These are phyloP conservation scores for Latrodectus elegans DNA, from an alignment of 2,888 invertebrate genomes.

Conservation along the genomic window DNA sequence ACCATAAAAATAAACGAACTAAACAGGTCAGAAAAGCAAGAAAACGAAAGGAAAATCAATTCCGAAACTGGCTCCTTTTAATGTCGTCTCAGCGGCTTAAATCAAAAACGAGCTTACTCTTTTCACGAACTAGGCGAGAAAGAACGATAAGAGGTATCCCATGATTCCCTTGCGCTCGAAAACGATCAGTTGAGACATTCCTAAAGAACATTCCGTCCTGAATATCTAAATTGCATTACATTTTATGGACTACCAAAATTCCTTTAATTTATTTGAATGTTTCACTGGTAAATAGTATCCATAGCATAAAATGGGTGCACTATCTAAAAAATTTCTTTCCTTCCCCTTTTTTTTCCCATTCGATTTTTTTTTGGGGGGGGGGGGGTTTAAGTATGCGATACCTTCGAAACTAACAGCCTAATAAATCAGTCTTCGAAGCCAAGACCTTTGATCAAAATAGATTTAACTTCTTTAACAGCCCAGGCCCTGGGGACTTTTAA, in stretches of 20 bases:
- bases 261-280: slow-evolving; percentile 64
- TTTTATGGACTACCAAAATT: slow-evolving; percentile 58
- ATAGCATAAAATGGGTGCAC: slow-evolving; percentile 23
- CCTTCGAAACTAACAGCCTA: slow-evolving; percentile 39
- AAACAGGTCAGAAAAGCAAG: neutral
- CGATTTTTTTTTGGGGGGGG: slow-evolving; percentile 12
- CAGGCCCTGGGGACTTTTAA: slow-evolving; percentile 21
- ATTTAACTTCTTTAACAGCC: slow-evolving; percentile 49
- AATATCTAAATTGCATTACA: slow-evolving; percentile 62
- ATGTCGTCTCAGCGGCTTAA: slow-evolving; percentile 26
- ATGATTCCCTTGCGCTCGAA: slow-evolving; percentile 24
- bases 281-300: slow-evolving; percentile 42
- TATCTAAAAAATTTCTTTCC: slow-evolving; percentile 27
- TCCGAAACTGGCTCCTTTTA: slow-evolving; percentile 23
- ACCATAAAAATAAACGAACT: neutral
- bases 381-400: slow-evolving; percentile 9
- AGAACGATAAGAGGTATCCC: neutral
- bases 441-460: slow-evolving; percentile 63
- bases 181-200: slow-evolving; percentile 17
- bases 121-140: neutral
- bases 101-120: slow-evolving; percentile 33
- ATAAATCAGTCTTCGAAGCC: slow-evolving; percentile 56
- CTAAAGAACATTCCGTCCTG: slow-evolving; percentile 28
- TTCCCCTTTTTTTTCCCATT: neutral
- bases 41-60: slow-evolving; percentile 32